Evolutionary conservation across 2,113 vertebrate genomes (phyloP).

Genomic region (Miniopterus natalensis): DNA sequence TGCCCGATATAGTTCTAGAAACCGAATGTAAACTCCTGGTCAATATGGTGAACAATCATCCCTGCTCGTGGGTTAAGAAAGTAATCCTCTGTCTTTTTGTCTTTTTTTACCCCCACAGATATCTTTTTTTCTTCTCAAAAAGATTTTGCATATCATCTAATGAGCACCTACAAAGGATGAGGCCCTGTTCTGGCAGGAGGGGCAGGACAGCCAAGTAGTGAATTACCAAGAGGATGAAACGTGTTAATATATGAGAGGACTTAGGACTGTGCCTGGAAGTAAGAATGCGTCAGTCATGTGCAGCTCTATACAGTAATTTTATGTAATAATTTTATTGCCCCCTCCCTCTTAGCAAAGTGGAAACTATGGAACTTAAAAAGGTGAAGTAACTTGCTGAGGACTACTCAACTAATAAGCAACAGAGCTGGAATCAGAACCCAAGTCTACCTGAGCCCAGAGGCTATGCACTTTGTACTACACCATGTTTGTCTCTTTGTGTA

Average conservation of each 20-base stretch:
- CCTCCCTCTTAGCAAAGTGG: neutral
- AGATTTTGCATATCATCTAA: neutral
- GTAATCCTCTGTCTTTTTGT: neutral
- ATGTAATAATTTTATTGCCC: neutral
- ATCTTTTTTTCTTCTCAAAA: neutral
- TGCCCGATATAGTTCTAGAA: constrained; percentile 7
- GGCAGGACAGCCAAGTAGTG: neutral
- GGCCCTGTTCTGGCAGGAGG: neutral
- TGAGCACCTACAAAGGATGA: neutral
- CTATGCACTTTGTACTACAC: neutral
- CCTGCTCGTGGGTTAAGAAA: neutral
- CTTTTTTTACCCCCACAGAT: neutral
- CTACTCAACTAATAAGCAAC: neutral
- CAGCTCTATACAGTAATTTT: neutral
- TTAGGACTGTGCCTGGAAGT: neutral
- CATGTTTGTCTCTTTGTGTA: neutral
- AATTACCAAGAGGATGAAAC: neutral
- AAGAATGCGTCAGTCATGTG: neutral
- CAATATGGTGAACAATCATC: neutral
- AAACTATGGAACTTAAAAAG: neutral
- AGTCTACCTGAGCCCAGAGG: neutral
- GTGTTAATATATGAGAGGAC: neutral
- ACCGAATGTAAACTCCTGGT: neutral
- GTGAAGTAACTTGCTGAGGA: neutral
- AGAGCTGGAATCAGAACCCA: neutral